A percentile compares a stretch with the other conserved stretches of the same genome.
phyloP scores from a whole-genome alignment of 2,113 vertebrate species.

The Pelecanus crispus region DNA sequence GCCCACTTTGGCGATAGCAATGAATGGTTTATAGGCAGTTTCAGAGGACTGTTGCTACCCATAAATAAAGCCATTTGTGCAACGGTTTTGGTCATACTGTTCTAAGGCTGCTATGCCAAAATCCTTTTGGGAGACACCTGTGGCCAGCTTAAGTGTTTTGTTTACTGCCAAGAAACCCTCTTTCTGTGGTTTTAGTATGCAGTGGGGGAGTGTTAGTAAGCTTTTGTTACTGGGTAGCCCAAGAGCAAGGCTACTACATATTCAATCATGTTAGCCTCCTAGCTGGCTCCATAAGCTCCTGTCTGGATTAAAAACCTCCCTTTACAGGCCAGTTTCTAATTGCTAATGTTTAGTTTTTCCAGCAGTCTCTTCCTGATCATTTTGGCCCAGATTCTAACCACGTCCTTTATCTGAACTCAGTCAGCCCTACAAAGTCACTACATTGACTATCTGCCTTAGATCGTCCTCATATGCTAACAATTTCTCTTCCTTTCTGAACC shows the following conservation, averaged over 20 bases:
- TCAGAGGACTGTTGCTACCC: background rate
- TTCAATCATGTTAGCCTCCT: background rate
- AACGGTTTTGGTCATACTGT: background rate
- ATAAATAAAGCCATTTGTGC: background rate
- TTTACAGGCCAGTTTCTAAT: background rate
- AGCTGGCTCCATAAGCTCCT: background rate
- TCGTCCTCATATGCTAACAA: background rate
- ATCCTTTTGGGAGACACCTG: background rate
- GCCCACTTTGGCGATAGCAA: background rate
- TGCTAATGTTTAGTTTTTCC: background rate
- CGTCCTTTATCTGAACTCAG: background rate
- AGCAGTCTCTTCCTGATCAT: background rate
- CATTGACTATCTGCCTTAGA: background rate
- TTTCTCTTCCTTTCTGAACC: background rate
- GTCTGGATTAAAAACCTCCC: background rate
- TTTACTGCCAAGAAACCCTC: background rate
- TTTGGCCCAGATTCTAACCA: background rate
- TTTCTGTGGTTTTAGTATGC: background rate
- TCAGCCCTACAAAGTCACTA: background rate
- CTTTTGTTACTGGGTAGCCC: background rate
- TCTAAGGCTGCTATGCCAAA: background rate
- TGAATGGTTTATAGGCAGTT: background rate
- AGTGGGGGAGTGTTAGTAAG: background rate
- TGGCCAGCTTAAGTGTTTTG: background rate
- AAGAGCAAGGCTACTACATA: background rate